Conservation (phyloP, 2,888 invertebrate species). For the Drosophila demipolita region DNA sequence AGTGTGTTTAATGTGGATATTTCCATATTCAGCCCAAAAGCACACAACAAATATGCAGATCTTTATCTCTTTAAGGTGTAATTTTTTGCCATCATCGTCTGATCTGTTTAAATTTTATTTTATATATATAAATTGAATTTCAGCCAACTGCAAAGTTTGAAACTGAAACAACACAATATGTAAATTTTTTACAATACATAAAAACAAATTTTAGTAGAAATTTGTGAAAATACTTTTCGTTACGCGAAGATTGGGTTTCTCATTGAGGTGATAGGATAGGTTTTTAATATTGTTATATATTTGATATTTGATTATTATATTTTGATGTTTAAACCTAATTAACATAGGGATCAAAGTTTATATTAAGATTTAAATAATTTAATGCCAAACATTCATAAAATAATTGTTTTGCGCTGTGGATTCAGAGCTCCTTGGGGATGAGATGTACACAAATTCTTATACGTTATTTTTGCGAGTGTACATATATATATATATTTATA, state of each 20-base stretch:
- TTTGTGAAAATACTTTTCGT: neutral
- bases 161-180: neutral
- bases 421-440: neutral
- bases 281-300: neutral
- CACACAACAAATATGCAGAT: neutral
- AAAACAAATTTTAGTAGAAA: neutral
- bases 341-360: neutral
- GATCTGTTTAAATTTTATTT: neutral
- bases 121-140: neutral
- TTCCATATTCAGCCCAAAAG: neutral
- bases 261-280: no score
- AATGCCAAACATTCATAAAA: neutral
- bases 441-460: neutral
- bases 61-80: neutral
- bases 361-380: neutral
- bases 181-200: neutral
- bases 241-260: neutral
- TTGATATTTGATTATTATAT: neutral
- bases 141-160: neutral
- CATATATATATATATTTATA: neutral
- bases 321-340: neutral
- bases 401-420: neutral
- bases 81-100: neutral
- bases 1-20: neutral
- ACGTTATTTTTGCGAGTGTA: neutral